Base-by-base conservation (phyloP, 2,888 invertebrate species). In the Ophion ellenae region DNA sequence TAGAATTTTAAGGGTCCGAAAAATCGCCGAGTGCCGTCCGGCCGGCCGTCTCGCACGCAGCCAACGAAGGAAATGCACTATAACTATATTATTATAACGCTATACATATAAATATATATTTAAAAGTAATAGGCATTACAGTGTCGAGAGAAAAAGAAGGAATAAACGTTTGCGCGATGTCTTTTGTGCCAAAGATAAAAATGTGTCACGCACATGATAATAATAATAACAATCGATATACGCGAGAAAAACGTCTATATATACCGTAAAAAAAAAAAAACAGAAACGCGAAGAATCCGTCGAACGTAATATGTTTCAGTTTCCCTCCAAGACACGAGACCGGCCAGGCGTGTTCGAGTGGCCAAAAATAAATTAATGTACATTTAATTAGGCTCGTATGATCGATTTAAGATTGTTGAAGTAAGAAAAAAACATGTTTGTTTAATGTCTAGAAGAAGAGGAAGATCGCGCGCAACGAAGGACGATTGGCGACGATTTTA, bases 1-100 rank as follows among this genome's bases (percentile, higher is more conserved):
- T 90, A 92, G 89, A 84, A 86, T 75, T 87, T 86, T 90, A 91
- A 89, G 81, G 88, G 89, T 87, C 90, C 88, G 88, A 89, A 86
- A 70, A 45, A 70, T 90, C 91, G 91, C 87, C 83, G 87, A 84
- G 86, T 87, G 87, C 86, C 90, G 89, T 89, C 87, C 88, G 83
- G 88, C 87, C 88, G 88, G 88, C 88, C 81, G 84, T 86, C 84
- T 87, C 88, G 81, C 84, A 81, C 20, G 24, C 64, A 86, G 82
- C 83, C 84, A 87, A 88, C 81, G 81, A 88, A 87, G 82, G 40
- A 81, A 83, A 85, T 75, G 53, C 61, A 77, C 73, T 78, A 69
- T 70, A 73, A 80, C 20, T 75, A 83, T 81, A 73, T 81, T 81
- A 80, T 57, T 73, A 82, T 77, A 67, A 81, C 53, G 20, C 74